Evolutionary conservation across 2,113 vertebrate species (phyloP).

Genomic region (Scomber scombrus): DNA sequence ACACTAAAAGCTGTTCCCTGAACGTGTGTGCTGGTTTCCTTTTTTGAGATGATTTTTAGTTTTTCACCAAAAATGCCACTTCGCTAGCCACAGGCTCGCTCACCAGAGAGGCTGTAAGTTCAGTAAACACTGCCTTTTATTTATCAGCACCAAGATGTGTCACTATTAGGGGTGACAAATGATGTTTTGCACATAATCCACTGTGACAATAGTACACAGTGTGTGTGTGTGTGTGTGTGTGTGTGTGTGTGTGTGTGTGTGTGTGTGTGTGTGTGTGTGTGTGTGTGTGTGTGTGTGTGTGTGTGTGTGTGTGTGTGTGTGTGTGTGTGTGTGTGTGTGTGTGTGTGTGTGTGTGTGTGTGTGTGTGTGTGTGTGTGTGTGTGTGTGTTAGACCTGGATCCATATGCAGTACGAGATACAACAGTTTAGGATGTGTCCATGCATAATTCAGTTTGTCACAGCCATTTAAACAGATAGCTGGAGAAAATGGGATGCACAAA

Average conservation of each 20-base stretch:
- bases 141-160: conserved; percentile 20
- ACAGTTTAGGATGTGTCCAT: conserved; percentile 36
- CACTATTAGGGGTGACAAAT: conserved; percentile 14
- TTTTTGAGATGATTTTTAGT: conserved; percentile 32
- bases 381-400: not conserved
- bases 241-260: not conserved
- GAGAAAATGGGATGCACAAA: conserved; percentile 58
- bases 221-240: not conserved
- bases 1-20: conserved; percentile 25
- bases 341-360: not conserved
- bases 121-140: conserved; percentile 27
- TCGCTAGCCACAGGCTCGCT: conserved; percentile 4
- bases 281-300: not conserved
- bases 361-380: conserved; percentile 1
- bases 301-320: not conserved
- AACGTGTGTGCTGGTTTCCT: conserved; percentile 16
- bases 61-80: conserved; percentile 46
- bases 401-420: conserved; percentile 33
- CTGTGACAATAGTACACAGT: conserved; percentile 1
- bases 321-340: not conserved
- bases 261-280: not conserved
- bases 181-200: not conserved
- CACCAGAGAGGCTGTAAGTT: not conserved
- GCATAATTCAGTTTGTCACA: conserved; percentile 63
- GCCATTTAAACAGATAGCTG: conserved; percentile 51